Base-by-base conservation (phyloP, 1,140 invertebrate genomes). In the Panulirus ornatus region DNA sequence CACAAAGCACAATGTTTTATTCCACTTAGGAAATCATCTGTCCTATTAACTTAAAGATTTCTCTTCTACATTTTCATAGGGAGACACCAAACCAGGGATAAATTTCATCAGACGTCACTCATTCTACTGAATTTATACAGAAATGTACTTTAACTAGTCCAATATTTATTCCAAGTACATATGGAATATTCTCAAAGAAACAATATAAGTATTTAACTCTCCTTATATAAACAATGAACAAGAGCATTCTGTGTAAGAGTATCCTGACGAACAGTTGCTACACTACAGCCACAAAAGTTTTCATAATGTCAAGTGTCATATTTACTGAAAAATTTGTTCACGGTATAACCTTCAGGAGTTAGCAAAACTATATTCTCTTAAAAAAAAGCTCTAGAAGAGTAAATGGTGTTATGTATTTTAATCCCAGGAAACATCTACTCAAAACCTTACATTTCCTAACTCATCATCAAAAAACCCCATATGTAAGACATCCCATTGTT, bases 1-100 rank as follows among this genome's bases (percentile, higher is more conserved):
- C 86, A 88, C 86, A 88, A 88, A 88, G 86, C 86, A 82, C 78
- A 88, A 81, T 82, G 47, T 87, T 44, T 63, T 84, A 47, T 51
- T 76, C 73, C 66, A 82, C 86, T 34, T 88, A 82, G 78, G 86
- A 88, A 82, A 82, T 63, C 38, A 51, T 82, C 58, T 87, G 86
- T 82, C 78, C 63, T 82, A 78, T 40, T n/a, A 87, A 44, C 75
- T 40, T 42, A 79, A 78, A 87, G 71, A 86, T 86, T 47, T 63
- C 54, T 83, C 40, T 58, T 87, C 85, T 78, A 78, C 73, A 58
- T 51, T 84, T 71, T 51, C 44, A 30, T 63, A 78, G 51, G 85
- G 75, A 78, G 75, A 87, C 54, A 87, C 75, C 75, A 87, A 87
- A 87, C 73, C 85, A 76, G 54, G 75, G 85, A 66, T 78, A 51